phyloP scores from a whole-genome alignment of 1,140 invertebrate species.

The Caenorhabditis inopinata region DNA sequence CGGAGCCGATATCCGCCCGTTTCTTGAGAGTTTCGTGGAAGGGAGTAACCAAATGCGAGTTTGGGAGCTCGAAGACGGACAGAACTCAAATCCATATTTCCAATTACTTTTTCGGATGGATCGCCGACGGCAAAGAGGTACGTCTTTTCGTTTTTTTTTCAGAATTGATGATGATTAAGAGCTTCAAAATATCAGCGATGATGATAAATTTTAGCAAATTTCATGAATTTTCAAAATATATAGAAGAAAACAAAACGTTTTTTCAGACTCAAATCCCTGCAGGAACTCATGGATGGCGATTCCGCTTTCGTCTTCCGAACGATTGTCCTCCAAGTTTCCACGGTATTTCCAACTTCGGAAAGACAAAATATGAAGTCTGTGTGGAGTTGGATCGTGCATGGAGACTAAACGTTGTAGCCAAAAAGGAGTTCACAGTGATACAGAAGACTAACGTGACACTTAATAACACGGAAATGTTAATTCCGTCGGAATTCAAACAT shows the following conservation, averaged over 20 bases:
- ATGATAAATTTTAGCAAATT: background rate
- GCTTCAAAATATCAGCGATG: background rate
- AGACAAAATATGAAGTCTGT: background rate
- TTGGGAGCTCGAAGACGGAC: no score
- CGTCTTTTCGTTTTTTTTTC: no score
- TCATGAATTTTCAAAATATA: background rate
- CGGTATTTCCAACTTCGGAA: background rate
- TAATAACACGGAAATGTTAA: background rate
- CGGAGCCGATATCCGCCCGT: background rate
- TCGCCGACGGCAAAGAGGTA: background rate
- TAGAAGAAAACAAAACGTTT: no score
- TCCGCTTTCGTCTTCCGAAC: background rate
- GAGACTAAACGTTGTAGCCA: background rate
- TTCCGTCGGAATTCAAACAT: background rate
- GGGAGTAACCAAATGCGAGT: background rate
- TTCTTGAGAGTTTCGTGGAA: background rate
- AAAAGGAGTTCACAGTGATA: background rate
- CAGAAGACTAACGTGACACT: background rate
- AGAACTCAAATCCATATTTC: background rate
- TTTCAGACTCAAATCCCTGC: background rate
- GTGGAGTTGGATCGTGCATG: background rate
- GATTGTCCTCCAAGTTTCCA: background rate
- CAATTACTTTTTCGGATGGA: background rate
- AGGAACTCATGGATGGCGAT: background rate
- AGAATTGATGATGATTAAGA: no score